Evolutionary conservation across 2,888 invertebrate genomes (phyloP).

Genomic region (Machimus atricapillus): DNA sequence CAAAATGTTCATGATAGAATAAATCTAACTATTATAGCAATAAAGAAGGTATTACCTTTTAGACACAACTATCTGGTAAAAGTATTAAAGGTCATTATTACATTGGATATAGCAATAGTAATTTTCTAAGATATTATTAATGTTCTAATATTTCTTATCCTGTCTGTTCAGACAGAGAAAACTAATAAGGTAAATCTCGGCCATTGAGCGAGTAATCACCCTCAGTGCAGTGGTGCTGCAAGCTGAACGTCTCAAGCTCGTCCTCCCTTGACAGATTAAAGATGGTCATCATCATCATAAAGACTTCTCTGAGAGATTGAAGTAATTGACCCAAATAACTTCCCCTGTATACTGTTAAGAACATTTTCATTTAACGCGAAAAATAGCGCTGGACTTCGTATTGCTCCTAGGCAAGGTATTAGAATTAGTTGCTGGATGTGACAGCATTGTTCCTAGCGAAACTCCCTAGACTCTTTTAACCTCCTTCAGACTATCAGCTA

Average conservation of each 20-base stretch:
- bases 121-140: not conserved
- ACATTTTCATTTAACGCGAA: not conserved
- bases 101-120: not conserved
- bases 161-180: not conserved
- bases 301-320: not conserved
- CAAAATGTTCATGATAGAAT: not conserved
- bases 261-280: not conserved
- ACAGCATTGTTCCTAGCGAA: not conserved
- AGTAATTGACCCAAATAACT: not conserved
- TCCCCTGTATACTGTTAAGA: not conserved
- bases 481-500: not conserved
- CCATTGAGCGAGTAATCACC: not conserved
- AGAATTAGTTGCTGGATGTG: not conserved
- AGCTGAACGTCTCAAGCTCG: not conserved
- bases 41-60: not conserved
- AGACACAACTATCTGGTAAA: not conserved
- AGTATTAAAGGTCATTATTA: not conserved
- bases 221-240: not conserved
- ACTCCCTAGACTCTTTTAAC: not conserved
- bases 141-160: not conserved
- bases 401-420: not conserved
- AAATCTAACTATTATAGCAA: not conserved
- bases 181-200: not conserved
- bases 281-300: not conserved
- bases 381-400: not conserved